phyloP scores from a whole-genome alignment of 2,797 vertebrate genomes.

The Cryptoprocta ferox region DNA sequence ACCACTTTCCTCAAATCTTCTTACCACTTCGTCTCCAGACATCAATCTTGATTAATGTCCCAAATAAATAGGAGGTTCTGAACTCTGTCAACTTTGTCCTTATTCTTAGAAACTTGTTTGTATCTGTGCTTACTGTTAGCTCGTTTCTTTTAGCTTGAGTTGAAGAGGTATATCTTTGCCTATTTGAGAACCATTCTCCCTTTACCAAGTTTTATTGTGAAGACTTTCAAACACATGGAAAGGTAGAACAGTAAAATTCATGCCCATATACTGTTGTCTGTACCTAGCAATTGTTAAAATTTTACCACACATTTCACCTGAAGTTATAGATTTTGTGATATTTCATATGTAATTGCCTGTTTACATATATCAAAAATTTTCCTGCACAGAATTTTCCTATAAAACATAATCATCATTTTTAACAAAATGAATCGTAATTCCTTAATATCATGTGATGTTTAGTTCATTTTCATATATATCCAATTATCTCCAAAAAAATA shows the following conservation, averaged over 20 bases:
- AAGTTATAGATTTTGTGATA: not conserved
- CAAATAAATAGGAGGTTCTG: not conserved
- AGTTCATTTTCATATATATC: not conserved
- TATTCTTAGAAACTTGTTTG: not conserved
- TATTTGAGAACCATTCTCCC: not conserved
- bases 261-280: not conserved
- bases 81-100: not conserved
- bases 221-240: not conserved
- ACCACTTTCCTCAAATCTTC: not conserved
- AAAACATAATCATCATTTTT: not conserved
- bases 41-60: not conserved
- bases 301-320: not conserved
- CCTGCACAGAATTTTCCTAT: not conserved
- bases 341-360: not conserved
- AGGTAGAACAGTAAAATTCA: not conserved
- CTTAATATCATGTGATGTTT: not conserved
- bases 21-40: not conserved
- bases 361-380: not conserved
- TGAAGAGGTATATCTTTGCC: not conserved
- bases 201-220: not conserved
- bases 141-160: not conserved
- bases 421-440: not conserved
- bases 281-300: not conserved
- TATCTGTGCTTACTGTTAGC: not conserved
- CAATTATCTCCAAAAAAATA: not conserved